These are phyloP conservation scores for Tamandua tetradactyla DNA, from an alignment of 2,797 vertebrate genomes.

Conservation along the genomic window DNA sequence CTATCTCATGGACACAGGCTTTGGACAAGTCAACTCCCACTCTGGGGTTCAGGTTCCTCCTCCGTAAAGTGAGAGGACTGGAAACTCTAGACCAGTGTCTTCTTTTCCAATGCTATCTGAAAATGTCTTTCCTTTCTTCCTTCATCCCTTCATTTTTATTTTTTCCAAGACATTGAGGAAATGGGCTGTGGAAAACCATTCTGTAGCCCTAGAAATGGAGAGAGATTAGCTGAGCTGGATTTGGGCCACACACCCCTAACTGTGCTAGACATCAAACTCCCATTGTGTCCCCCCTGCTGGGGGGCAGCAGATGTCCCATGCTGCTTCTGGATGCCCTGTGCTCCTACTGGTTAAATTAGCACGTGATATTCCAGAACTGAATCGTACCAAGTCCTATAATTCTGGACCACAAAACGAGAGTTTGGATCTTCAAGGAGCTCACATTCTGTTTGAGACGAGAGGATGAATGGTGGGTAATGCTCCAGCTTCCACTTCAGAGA, in stretches of 20 bases:
- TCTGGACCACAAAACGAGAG: not conserved
- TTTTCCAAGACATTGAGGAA: not conserved
- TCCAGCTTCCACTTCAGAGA: not conserved
- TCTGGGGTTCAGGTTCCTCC: not conserved
- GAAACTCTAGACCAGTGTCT: not conserved
- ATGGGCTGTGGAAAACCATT: not conserved
- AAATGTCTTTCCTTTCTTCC: not conserved
- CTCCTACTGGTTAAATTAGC: not conserved
- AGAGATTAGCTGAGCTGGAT: not conserved
- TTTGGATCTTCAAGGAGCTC: not conserved
- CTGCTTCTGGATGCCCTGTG: not conserved
- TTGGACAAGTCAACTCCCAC: not conserved
- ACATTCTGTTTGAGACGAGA: not conserved
- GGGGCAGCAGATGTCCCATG: not conserved
- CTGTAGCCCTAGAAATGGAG: not conserved
- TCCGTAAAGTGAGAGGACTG: not conserved
- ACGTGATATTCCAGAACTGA: not conserved
- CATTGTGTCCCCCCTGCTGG: rapidly evolving
- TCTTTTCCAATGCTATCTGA: not conserved
- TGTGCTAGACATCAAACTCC: not conserved
- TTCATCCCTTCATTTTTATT: not conserved
- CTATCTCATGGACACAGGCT: not conserved
- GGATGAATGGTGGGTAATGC: not conserved
- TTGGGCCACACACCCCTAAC: not conserved
- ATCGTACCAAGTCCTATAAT: not conserved